Base-by-base conservation (phyloP, 1,140 invertebrate genomes). In the Zaprionus ornatus region DNA sequence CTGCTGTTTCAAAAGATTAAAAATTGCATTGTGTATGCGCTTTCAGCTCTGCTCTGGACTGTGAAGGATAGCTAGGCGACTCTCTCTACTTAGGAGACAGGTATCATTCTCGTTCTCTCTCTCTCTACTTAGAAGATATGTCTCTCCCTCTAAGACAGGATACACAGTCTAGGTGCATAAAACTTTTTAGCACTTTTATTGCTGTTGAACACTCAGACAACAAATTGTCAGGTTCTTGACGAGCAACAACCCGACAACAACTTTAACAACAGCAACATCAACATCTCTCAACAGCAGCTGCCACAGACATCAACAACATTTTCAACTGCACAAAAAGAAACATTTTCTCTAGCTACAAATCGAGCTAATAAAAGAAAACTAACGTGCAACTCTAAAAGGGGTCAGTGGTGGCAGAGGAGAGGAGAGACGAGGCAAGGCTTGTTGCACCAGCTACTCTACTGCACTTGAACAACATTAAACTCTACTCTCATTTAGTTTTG, bases 101-200 rank as follows among this genome's bases (percentile, higher is more conserved):
- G 29, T 29, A 19, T 61, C 21, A 45, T 21, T 17, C 4, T 42
- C 15, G 42, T 5, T 42, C 10, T 5, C 15, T 37, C 15, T 21
- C 25, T 13, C 9, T 37, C 15, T 48, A 10, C 29, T 10, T 32
- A 10, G 9, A 32, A 9, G 29, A 32, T 0, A 32, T 9, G 10
- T 42, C 21, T 61, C 21, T 45, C 35, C 12, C 4, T 42, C n/a
- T 32, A 10, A 32, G 29, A 87, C 84, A 87, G 84, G 84, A 88
- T 87, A 80, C 77, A 87, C 2, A n/a, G 71, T 80, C 80, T 78
- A 82, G 81, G 80, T 77, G 84, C 77, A 88, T 87, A 72, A 74
- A 87, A 87, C 80, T 87, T 87, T 87, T 87, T 88, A 87, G 84
- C 84, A 88, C 83, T 87, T 87, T 88, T 88, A 80, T 87, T 87